Conservation (phyloP, 2,113 vertebrate species). For the Chinchilla lanigera region DNA sequence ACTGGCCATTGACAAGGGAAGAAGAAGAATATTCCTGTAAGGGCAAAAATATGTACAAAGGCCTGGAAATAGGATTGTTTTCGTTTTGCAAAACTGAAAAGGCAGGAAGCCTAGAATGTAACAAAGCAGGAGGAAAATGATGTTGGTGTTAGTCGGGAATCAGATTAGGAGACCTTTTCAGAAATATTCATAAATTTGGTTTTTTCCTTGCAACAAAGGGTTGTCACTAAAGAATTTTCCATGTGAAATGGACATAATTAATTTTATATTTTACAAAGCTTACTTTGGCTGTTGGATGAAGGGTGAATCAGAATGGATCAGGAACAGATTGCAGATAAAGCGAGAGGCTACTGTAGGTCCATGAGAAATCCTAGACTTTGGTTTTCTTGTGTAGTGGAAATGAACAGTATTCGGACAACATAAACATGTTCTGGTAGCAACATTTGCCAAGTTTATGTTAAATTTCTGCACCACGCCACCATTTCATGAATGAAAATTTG, state of each 20-base stretch:
- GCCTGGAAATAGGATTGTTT: neutral
- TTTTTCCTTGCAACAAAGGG: neutral
- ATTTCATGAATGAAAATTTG: neutral
- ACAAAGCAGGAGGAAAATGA: neutral
- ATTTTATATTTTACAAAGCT: neutral
- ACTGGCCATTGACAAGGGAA: neutral
- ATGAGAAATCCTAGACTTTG: neutral
- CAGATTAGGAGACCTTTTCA: neutral
- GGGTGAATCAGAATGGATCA: neutral
- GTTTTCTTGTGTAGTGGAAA: neutral
- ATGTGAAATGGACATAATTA: neutral
- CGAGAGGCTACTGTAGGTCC: neutral
- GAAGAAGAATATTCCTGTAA: neutral
- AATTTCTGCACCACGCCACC: neutral
- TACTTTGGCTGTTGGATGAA: neutral
- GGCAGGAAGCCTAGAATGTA: neutral
- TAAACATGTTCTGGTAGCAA: neutral
- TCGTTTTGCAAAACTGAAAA: neutral
- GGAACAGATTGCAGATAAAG: neutral
- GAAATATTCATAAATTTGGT: neutral
- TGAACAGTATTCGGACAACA: neutral
- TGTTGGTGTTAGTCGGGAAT: neutral
- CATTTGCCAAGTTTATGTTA: neutral
- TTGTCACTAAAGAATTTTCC: neutral
- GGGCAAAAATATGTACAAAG: neutral